A percentile compares a stretch with the other conserved stretches of the same genome.
phyloP scores from a whole-genome alignment of 1,140 invertebrate genomes.

The Pomacea maculata region DNA sequence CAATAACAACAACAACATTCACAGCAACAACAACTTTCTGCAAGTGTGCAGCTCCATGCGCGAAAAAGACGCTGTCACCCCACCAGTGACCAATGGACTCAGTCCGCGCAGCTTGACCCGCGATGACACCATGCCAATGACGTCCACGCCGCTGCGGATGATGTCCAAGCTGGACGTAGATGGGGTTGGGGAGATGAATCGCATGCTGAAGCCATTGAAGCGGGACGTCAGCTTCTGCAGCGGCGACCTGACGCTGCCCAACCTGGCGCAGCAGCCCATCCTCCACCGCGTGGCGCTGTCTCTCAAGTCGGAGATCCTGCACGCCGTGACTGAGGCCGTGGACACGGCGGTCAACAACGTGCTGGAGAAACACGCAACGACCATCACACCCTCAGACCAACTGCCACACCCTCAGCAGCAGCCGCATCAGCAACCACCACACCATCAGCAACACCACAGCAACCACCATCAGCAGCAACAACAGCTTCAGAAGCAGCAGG shows the following conservation, averaged over 20 bases:
- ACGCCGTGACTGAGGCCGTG: conserved; percentile 75
- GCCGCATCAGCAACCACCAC: neutral
- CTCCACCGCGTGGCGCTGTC: conserved; percentile 87
- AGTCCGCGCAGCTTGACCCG: conserved; percentile 11
- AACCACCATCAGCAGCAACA: conserved; percentile 27
- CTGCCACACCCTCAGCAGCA: neutral
- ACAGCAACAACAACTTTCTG: conserved; percentile 1
- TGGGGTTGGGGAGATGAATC: neutral
- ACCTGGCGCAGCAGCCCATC: conserved; percentile 67
- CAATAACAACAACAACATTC: neutral
- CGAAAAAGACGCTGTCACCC: conserved; percentile 13
- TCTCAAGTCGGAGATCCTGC: conserved; percentile 88
- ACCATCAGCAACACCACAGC: neutral
- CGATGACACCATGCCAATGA: conserved; percentile 14
- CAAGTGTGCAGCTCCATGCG: no score
- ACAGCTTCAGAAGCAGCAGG: conserved; percentile 19
- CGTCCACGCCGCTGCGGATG: conserved; percentile 16
- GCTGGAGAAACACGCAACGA: conserved; percentile 69
- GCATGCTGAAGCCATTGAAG: neutral
- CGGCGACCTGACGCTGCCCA: neutral
- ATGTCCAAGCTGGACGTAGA: neutral
- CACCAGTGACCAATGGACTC: neutral
- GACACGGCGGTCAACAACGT: conserved; percentile 87
- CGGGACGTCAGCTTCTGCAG: neutral
- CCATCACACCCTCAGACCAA: conserved; percentile 19